Evolutionary conservation across 2,113 vertebrate genomes (phyloP).

Genomic region (Hepsetus odoe): DNA sequence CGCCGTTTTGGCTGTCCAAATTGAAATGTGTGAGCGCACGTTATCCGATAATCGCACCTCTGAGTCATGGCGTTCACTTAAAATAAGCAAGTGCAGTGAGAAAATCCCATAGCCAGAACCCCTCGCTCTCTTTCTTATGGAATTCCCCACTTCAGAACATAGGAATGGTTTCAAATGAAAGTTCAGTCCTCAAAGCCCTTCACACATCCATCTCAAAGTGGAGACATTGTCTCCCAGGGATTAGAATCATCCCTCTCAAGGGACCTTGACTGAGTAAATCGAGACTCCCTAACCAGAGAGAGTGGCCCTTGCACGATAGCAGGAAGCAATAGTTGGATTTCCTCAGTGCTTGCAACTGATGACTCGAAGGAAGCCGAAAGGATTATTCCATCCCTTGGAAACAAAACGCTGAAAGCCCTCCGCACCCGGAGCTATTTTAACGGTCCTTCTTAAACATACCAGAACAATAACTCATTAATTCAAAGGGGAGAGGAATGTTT

Average conservation of each 20-base stretch:
- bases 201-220: slow-evolving; percentile 8
- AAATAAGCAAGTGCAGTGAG: slow-evolving; percentile 11
- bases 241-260: slow-evolving; percentile 7
- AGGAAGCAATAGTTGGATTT: slow-evolving; percentile 36
- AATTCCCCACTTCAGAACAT: slow-evolving; percentile 21
- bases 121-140: neutral
- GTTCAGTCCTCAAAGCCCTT: slow-evolving; percentile 9
- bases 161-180: neutral
- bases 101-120: neutral
- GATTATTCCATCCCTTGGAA: slow-evolving; percentile 22
- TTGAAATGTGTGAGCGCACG: neutral
- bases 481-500: slow-evolving; percentile 42
- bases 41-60: slow-evolving; percentile 20
- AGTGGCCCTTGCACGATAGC: slow-evolving; percentile 25
- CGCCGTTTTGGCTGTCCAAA: neutral
- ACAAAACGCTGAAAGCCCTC: slow-evolving; percentile 31
- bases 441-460: slow-evolving; percentile 36
- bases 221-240: slow-evolving; percentile 13
- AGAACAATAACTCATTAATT: slow-evolving; percentile 54
- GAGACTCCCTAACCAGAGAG: slow-evolving; percentile 1
- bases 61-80: neutral
- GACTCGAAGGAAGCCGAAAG: slow-evolving; percentile 9
- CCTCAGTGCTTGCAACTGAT: slow-evolving; percentile 32
- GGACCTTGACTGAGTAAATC: slow-evolving; percentile 34
- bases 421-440: slow-evolving; percentile 8